Evolutionary conservation across 23 tunicate species (phyloP), one percentile per base, ranked within the genome.

Genomic region (Botrylloides violaceus): DNA sequence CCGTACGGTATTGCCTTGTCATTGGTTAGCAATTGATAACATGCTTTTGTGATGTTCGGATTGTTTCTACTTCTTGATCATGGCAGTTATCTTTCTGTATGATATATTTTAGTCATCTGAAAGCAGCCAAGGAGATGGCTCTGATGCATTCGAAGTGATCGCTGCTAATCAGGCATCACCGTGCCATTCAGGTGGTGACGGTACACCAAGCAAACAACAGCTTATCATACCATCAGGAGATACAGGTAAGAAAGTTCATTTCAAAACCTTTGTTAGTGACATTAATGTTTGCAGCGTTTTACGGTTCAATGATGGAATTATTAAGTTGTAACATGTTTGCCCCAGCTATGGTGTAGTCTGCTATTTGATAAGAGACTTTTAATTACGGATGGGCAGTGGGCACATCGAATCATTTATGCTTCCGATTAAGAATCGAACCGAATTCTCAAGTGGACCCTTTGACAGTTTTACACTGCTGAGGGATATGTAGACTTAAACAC

Each of bases 71-170:
- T n/a, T n/a, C n/a, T n/a, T n/a, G n/a, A n/a, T n/a, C n/a, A n/a
- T n/a, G n/a, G n/a, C n/a, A n/a, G n/a, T n/a, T n/a, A n/a, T n/a
- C n/a, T n/a, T n/a, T n/a, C n/a, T n/a, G n/a, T n/a, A n/a, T n/a
- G n/a, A n/a, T n/a, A n/a, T n/a, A n/a, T n/a, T n/a, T 34, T 30
- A 73, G 75, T 34, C 50, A 58, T 35, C 74, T 18, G 74, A 68
- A 35, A 23, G 55, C 35, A 64, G 20, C 20, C 70, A 64, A 39
- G 64, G 62, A 2, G 73, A 87, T 61, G 79, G 78, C 26, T 25
- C 78, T 21, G 95, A 87, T 70, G 95, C 79, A 5, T 87, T 87
- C 34, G 95, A 87, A 19, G 73, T 81, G 32, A 87, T 87, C 34
- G 84, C 85, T 1, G 82, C 74, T 20, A 68, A 37, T 23, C 76